Percentiles rank a stretch among this genome's conserved stretches.
These are phyloP conservation scores for Melanotaenia parkinsoni DNA, from an alignment of 2,797 vertebrate species.

Conservation along the genomic window DNA sequence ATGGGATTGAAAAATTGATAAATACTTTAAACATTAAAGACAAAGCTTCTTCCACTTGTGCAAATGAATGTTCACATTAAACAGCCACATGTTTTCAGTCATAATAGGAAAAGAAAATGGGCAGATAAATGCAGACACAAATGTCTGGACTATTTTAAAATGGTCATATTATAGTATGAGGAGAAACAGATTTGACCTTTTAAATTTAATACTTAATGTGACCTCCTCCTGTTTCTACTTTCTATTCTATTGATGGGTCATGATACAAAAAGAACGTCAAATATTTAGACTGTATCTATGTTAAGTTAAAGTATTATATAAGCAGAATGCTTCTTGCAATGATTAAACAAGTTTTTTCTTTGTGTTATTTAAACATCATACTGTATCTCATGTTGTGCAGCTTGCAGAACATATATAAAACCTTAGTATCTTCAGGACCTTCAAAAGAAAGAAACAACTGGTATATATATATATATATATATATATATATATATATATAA, in stretches of 20 bases:
- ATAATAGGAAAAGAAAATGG: constrained; percentile 26
- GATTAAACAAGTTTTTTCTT: no score
- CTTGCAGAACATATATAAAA: no score
- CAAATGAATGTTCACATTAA: constrained; percentile 40
- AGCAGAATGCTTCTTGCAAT: no score
- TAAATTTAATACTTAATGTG: constrained; percentile 42
- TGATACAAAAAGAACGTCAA: constrained; percentile 2
- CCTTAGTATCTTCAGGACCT: no score
- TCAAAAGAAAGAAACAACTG: no score
- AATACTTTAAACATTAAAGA: constrained; percentile 49
- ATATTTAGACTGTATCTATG: constrained; percentile 4
- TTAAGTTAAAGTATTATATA: neutral
- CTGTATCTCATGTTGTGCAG: no score
- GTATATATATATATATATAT: no score
- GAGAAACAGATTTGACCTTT: constrained; percentile 51
- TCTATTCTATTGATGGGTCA: constrained; percentile 6
- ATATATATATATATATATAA: no score
- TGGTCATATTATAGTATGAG: constrained; percentile 19
- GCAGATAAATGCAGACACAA: constrained; percentile 11
- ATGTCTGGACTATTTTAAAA: constrained; percentile 29
- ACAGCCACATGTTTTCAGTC: constrained; percentile 19
- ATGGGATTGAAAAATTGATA: constrained; percentile 46
- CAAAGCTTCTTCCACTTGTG: constrained; percentile 26
- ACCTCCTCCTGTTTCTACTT: constrained; percentile 39
- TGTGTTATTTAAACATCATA: no score